Conservation (phyloP, 2,797 vertebrate species). For the Carcharodon carcharias region DNA sequence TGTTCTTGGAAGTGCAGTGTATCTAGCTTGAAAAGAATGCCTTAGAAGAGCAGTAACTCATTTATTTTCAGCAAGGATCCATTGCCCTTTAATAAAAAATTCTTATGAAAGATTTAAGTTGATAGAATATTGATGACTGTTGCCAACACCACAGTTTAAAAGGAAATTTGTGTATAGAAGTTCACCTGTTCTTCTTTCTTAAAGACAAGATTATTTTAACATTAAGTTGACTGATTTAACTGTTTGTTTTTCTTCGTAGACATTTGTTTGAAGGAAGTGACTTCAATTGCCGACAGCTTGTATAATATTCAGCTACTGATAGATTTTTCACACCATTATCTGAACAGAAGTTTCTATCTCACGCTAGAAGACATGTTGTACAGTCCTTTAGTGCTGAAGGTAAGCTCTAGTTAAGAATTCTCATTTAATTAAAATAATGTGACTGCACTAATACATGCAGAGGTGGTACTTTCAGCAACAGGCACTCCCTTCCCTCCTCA, state of each 20-base stretch:
- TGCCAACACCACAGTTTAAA: neutral
- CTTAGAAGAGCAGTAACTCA: neutral
- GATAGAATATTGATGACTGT: neutral
- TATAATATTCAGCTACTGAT: slow-evolving; percentile 90
- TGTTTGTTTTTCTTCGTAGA: slow-evolving; percentile 56
- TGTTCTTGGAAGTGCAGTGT: neutral
- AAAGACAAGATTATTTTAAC: neutral
- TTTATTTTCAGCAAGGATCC: neutral
- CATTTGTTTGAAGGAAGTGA: slow-evolving; percentile 90
- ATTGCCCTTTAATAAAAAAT: neutral
- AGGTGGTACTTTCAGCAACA: neutral
- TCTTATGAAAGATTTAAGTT: neutral
- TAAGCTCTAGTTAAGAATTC: slow-evolving; percentile 46
- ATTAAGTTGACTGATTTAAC: neutral
- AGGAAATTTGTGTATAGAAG: neutral
- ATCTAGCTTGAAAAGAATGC: neutral
- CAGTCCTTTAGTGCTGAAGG: slow-evolving; percentile 87
- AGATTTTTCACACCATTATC: slow-evolving; percentile 83
- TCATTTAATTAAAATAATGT: neutral
- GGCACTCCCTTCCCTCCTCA: too few relatives aligned
- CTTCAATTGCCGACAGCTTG: slow-evolving; percentile 87
- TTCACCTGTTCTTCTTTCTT: neutral
- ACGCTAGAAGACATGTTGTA: slow-evolving; percentile 91
- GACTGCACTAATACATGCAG: neutral
- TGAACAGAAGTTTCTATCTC: slow-evolving; percentile 91